Evolutionary conservation across 23 tunicate genomes (phyloP), one percentile per base, ranked within the genome.

Genomic region (Aplidium turbinatum): DNA sequence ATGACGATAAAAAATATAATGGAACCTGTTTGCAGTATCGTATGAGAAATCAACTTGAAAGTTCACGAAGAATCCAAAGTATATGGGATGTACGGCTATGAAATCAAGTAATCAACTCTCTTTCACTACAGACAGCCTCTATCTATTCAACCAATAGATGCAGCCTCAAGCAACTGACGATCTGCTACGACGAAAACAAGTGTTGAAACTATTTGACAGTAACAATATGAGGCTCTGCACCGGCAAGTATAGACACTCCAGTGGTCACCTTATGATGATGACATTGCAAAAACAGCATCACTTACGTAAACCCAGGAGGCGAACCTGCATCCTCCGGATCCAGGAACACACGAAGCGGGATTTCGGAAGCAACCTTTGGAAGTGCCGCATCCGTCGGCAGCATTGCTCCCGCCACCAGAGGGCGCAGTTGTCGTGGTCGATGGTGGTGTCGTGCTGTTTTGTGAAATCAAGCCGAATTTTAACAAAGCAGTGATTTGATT

Each of bases 271-370:
- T 42, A 42, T 11, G 13, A 42, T 9, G 50, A 42, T 9, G 16
- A 42, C 13, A 42, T 42, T 42, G 50, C 50, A 42, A 42, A 42
- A 42, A 42, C 50, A 42, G 50, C 50, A 55, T 19, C 62, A 21
- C 62, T 63, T 20, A 63, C 70, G 21, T 63, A 63, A 23, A 9
- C 11, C 70, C 70, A 63, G 5, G 70, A 63, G 7, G 21, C 40
- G 9, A 63, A 63, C 21, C 6, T 63, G 47, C 70, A 63, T 19
- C 23, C 45, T 6, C 21, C 20, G 20, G 13, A 7, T 29, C 47
- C 47, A 26, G 70, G 70, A 7, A 30, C 7, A 32, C 70, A 63
- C 47, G 20, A 7, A 20, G 16, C 18, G 5, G 70, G 70, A 13
- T 30, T 29, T 9, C 45, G 18, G 47, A 13, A 63, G 47, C 70